Percentiles rank a stretch among this genome's conserved stretches.
Conservation (phyloP, 2,113 vertebrate genomes). For the Tricholaema leucomelas region DNA sequence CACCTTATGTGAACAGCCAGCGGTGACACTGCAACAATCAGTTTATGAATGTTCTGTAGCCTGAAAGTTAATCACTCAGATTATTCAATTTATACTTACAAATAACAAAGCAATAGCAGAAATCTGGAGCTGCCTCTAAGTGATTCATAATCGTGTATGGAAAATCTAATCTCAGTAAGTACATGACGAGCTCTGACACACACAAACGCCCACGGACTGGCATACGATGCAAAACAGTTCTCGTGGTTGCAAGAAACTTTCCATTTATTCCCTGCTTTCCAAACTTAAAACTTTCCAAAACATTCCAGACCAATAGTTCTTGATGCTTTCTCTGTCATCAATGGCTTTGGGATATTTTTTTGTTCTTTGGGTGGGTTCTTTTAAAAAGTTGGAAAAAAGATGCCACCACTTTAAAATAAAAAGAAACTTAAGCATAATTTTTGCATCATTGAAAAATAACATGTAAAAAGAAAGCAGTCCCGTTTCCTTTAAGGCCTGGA, state of each 20-base stretch:
- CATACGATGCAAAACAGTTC: neutral
- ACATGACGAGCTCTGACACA: constrained; percentile 52
- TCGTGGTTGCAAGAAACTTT: constrained; percentile 43
- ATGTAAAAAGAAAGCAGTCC: neutral
- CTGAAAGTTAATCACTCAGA: constrained; percentile 2
- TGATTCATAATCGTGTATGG: constrained; percentile 45
- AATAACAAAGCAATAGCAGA: constrained; percentile 19
- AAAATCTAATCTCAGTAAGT: constrained; percentile 41
- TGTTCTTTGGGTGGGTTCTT: neutral
- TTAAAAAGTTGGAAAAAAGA: neutral
- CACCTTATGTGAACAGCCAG: neutral
- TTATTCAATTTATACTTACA: constrained; percentile 43
- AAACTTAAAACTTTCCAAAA: neutral
- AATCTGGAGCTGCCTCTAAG: constrained; percentile 17
- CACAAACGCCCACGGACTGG: constrained; percentile 16
- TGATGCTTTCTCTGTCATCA: neutral
- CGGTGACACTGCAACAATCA: neutral
- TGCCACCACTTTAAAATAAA: neutral
- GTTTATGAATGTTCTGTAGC: neutral
- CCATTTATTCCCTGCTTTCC: neutral
- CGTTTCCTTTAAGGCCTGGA: constrained; percentile 25
- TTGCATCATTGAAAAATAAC: neutral
- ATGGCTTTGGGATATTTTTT: neutral
- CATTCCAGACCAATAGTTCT: neutral
- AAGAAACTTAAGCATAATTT: neutral